A percentile compares a stretch with the other conserved stretches of the same genome.
These are phyloP conservation scores for Bufo bufo DNA, from an alignment of 2,113 vertebrate genomes.

Conservation along the genomic window DNA sequence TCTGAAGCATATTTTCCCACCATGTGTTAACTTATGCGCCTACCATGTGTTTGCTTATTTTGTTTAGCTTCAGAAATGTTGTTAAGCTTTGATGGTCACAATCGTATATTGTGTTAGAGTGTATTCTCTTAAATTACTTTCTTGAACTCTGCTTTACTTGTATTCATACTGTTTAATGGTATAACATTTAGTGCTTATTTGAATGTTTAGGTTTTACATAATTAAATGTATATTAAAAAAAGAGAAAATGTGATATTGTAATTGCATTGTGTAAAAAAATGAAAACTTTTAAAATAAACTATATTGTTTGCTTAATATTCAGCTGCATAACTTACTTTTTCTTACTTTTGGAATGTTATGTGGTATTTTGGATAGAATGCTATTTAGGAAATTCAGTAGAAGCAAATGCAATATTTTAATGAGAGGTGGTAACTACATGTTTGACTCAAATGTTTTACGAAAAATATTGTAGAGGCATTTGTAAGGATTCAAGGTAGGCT, in stretches of 20 bases:
- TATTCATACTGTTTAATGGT: neutral
- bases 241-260: neutral
- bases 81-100: constrained; percentile 17
- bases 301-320: neutral
- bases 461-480: too few relatives aligned
- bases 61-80: constrained; percentile 33
- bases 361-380: too few relatives aligned
- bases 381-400: too few relatives aligned
- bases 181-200: neutral
- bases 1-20: constrained; percentile 47
- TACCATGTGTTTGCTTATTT: constrained; percentile 48
- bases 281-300: neutral
- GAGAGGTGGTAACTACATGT: too few relatives aligned
- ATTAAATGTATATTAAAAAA: constrained; percentile 12
- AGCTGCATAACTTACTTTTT: neutral
- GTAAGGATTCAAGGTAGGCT: too few relatives aligned
- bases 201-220: neutral
- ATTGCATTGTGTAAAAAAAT: neutral
- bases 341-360: neutral
- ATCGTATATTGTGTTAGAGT: constrained; percentile 21
- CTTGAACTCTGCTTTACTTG: constrained; percentile 19
- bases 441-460: too few relatives aligned
- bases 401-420: too few relatives aligned
- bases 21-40: constrained; percentile 53
- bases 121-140: constrained; percentile 9